Evolutionary conservation across 2,797 vertebrate species (phyloP).

Genomic region (Sebastes reedi): DNA sequence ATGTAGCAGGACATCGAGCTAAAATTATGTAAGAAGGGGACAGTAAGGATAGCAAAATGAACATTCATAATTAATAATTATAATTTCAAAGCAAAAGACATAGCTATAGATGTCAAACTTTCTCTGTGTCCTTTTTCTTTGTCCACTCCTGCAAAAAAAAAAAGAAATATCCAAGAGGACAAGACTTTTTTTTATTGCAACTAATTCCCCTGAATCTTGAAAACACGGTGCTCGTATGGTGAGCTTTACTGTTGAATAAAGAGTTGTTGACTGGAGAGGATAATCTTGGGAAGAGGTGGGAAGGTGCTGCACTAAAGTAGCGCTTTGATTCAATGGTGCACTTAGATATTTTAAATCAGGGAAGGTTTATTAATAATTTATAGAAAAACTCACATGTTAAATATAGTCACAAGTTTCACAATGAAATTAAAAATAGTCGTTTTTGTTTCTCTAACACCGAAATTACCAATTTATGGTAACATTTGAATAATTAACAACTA

Average conservation of each 20-base stretch:
- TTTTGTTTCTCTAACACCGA: background rate
- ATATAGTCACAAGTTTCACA: background rate
- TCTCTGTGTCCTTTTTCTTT: background rate
- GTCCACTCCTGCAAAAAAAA: background rate
- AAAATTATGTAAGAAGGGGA: background rate
- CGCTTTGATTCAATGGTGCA: conserved; percentile 2
- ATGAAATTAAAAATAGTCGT: background rate
- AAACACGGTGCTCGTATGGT: background rate
- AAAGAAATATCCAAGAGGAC: background rate
- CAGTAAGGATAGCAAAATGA: background rate
- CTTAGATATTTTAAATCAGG: conserved; percentile 23
- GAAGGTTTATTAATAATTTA: conserved; percentile 13
- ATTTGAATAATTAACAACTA: conserved; percentile 8
- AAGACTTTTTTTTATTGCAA: background rate
- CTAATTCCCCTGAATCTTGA: background rate
- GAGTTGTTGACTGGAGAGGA: conserved; percentile 50
- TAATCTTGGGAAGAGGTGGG: conserved; percentile 23
- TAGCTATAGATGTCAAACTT: background rate
- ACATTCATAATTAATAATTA: background rate
- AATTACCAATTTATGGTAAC: conserved; percentile 3
- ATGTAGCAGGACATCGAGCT: background rate
- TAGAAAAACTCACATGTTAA: conserved; percentile 3
- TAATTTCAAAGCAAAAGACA: background rate
- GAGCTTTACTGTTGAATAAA: conserved; percentile 13
- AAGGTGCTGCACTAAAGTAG: conserved; percentile 4